Conservation (phyloP, 2,797 vertebrate genomes). For the Chelon labrosus region DNA sequence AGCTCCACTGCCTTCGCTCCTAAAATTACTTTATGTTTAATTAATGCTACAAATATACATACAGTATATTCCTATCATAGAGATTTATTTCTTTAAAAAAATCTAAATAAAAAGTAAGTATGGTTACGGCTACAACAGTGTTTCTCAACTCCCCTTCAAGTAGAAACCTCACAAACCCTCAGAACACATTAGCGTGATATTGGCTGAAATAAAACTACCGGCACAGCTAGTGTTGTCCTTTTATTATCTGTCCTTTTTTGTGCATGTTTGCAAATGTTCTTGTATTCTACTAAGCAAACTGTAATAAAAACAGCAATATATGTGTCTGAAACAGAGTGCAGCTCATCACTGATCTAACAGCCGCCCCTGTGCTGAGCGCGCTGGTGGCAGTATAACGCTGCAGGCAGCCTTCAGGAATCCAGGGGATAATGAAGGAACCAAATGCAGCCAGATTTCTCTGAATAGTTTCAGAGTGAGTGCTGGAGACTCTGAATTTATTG, state of each 20-base stretch:
- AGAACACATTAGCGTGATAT: constrained; percentile 1
- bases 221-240: constrained; percentile 25
- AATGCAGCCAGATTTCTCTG: constrained; percentile 29
- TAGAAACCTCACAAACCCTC: constrained; percentile 11
- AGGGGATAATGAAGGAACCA: constrained; percentile 53
- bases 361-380: constrained; percentile 31
- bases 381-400: constrained; percentile 48
- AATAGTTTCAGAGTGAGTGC: constrained; percentile 18
- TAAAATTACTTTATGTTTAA: no score
- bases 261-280: constrained; percentile 11
- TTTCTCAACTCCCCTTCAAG: constrained; percentile 5
- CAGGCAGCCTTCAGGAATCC: constrained; percentile 56
- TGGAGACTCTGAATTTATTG: constrained; percentile 40
- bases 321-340: constrained; percentile 14
- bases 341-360: constrained; percentile 45
- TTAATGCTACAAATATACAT: no score
- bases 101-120: not conserved
- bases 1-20: no score
- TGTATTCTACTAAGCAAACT: constrained; percentile 17
- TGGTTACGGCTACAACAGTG: not conserved
- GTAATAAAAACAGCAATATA: constrained; percentile 40
- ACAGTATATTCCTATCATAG: no score
- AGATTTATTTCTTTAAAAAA: not conserved
- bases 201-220: not conserved
- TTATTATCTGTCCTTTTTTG: constrained; percentile 8